Evolutionary conservation across 2,797 vertebrate species (phyloP).

Genomic region (Periparus ater): DNA sequence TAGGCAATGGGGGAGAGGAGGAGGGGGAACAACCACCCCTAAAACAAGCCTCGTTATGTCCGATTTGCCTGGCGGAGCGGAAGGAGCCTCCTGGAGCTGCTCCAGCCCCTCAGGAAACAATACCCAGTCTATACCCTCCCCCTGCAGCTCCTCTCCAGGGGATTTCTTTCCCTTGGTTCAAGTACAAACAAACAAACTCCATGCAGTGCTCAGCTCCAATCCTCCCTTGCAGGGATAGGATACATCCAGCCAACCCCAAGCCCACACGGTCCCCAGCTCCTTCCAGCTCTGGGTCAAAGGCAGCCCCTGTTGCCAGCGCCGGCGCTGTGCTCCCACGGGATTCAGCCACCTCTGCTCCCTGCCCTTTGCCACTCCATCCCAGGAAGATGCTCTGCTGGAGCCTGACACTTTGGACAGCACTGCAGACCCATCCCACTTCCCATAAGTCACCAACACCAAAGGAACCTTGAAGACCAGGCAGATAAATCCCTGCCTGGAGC

Average conservation of each 20-base stretch:
- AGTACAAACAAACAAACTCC: conserved; percentile 60
- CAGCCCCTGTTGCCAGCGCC: not conserved
- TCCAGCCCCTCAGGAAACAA: conserved; percentile 59
- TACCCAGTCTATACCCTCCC: conserved; percentile 4
- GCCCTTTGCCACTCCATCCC: not conserved
- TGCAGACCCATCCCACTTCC: not conserved
- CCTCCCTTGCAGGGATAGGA: not conserved
- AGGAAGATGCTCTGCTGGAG: not conserved
- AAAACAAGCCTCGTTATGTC: conserved; percentile 33
- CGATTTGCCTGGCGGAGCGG: conserved; percentile 3
- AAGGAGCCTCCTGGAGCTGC: conserved; percentile 47
- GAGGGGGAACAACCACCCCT: conserved; percentile 32
- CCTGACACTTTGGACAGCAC: not conserved
- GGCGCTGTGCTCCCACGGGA: not conserved
- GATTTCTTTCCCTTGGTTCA: conserved; percentile 41
- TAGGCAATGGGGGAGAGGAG: not conserved
- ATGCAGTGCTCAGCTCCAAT: not conserved
- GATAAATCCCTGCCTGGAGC: not conserved
- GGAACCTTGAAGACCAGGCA: not conserved
- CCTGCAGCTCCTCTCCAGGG: conserved; percentile 17
- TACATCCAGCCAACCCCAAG: not conserved
- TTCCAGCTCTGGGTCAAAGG: conserved; percentile 39
- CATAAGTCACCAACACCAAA: fast-evolving
- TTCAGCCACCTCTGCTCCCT: not conserved
- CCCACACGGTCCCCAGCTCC: not conserved